Evolutionary conservation across 2,113 vertebrate genomes (phyloP), one percentile per base, ranked within the genome.

Genomic region (Cricetomys ansorgei): DNA sequence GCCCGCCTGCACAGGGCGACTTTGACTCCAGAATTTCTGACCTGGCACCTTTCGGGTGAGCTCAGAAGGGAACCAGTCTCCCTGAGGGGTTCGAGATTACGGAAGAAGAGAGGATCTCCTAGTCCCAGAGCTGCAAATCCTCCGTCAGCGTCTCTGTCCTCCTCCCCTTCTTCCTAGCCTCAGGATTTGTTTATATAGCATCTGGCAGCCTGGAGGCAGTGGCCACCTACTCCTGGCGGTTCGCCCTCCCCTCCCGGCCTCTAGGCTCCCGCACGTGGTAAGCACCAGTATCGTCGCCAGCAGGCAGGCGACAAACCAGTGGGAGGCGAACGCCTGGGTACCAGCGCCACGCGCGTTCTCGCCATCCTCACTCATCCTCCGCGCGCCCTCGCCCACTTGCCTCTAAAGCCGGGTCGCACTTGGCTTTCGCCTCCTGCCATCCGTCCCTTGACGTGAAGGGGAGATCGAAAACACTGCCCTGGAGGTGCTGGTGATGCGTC

Each of bases 181-280:
- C 94, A 0, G 62, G 53, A 21, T 87, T 48, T 93, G 97, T 95
- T 95, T 93, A 83, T 94, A 69, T 83, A 87, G 97, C 86, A 37
- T 62, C 95, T 77, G 95, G 95, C 19, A 72, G 88, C 92, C 8
- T 45, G 57, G 43, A 2, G 76, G 89, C 45, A 34, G 53, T 64
- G 95, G 85, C 85, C 92, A 37, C 95, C 85, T 67, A 5, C 31
- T 31, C 73, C 65, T 0, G 55, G 89, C 27, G 48, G 40, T 17
- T 75, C 55, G 69, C 95, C 94, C 90, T 55, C 90, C 89, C 50
- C 21, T 4, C 83, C 29, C 4, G 29, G 91, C 64, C 81, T 77
- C 59, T 9, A 43, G 77, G 91, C 85, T 93, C 77, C 93, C 27
- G 89, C 98, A 97, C 97, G 97, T 97, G 98, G 95, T 65, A 34